Evolutionary conservation across 2,797 vertebrate species (phyloP).

Genomic region (Nannoperca obscura): DNA sequence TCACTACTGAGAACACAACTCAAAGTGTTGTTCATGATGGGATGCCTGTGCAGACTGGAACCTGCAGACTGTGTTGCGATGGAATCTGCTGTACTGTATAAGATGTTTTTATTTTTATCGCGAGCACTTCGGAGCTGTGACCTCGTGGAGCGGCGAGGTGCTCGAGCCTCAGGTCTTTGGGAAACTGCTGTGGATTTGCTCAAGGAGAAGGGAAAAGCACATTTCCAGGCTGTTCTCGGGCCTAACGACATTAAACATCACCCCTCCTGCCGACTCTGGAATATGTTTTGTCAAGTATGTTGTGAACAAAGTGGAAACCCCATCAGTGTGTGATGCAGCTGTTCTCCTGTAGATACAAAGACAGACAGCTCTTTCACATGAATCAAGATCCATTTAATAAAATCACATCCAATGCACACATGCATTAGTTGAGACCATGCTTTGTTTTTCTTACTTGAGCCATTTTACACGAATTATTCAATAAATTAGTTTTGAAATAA

Average conservation of each 20-base stretch:
- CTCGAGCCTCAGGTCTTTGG: slow-evolving; percentile 49
- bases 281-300: slow-evolving; percentile 8
- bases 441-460: slow-evolving; percentile 59
- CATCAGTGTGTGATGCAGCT: slow-evolving; percentile 31
- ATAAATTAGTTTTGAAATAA: slow-evolving; percentile 81
- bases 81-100: slow-evolving; percentile 48
- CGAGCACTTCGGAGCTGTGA: slow-evolving; percentile 48
- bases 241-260: not conserved
- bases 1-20: slow-evolving; percentile 33
- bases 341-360: slow-evolving; percentile 47
- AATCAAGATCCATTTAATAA: slow-evolving; percentile 85
- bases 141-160: slow-evolving; percentile 17
- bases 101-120: slow-evolving; percentile 34
- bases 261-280: slow-evolving; percentile 34
- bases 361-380: slow-evolving; percentile 60
- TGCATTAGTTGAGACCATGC: slow-evolving; percentile 79
- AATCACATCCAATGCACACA: slow-evolving; percentile 80
- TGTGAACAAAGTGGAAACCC: slow-evolving; percentile 34
- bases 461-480: slow-evolving; percentile 74
- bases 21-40: slow-evolving; percentile 7
- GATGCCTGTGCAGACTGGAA: slow-evolving; percentile 20
- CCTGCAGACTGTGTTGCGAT: slow-evolving; percentile 35
- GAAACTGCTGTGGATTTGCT: slow-evolving; percentile 73
- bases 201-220: slow-evolving; percentile 54
- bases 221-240: slow-evolving; percentile 9